These are phyloP conservation scores for Trachemys scripta DNA, from an alignment of 2,113 vertebrate species.

Conservation along the genomic window DNA sequence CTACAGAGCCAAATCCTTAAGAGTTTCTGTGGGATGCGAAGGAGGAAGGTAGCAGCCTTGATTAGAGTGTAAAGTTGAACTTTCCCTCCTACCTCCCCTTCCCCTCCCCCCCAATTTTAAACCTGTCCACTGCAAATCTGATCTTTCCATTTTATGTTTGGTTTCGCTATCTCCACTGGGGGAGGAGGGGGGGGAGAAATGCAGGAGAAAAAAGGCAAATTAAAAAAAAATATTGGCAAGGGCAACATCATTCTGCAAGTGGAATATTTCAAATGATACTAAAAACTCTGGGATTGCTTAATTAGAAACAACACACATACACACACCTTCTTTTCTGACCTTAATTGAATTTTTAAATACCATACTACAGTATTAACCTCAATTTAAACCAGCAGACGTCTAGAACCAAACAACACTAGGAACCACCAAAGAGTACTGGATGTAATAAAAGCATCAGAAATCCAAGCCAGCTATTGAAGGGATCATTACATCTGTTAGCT, in stretches of 20 bases:
- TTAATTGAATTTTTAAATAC: background rate
- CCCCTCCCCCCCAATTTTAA: background rate
- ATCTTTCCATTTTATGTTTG: background rate
- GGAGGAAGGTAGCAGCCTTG: background rate
- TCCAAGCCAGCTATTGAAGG: conserved; percentile 56
- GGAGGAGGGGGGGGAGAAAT: background rate
- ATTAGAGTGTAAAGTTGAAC: background rate
- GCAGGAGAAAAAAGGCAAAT: conserved; percentile 13
- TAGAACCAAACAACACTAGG: conserved; percentile 54
- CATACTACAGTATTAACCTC: conserved; percentile 32
- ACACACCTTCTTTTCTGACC: background rate
- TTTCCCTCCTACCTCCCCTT: background rate
- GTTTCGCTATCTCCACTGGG: conserved; percentile 51
- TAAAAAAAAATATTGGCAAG: conserved; percentile 40
- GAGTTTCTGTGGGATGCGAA: conserved; percentile 41
- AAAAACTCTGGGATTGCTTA: conserved; percentile 22
- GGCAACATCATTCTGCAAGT: background rate
- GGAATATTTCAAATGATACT: conserved; percentile 11
- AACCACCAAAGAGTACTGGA: conserved; percentile 40
- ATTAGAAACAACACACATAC: background rate
- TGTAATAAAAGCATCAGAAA: conserved; percentile 31
- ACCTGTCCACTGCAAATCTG: background rate
- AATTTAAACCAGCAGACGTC: conserved; percentile 41
- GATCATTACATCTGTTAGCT: conserved; percentile 2
- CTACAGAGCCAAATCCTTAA: conserved; percentile 67